Evolutionary conservation across 1,140 invertebrate species (phyloP), one percentile per base, ranked within the genome.

Genomic region (Lepidurus arcticus): DNA sequence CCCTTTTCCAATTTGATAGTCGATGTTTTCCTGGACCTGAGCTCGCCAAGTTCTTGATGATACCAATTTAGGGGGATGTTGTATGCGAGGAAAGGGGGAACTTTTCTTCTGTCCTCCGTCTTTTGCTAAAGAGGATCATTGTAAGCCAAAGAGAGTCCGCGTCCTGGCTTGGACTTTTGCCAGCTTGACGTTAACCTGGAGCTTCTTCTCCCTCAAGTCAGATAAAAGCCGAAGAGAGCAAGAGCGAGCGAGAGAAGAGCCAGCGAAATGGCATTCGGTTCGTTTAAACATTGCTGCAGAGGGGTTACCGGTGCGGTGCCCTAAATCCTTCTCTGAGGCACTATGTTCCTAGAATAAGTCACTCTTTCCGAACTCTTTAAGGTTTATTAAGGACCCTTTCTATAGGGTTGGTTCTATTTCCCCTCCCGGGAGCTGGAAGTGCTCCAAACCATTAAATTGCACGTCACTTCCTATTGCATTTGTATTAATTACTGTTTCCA

Each of bases 21-120:
- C 9, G 53, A 65, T 65, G 53, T 65, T 65, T 65, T 65, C 53
- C 21, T 21, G 53, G 53, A 65, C 53, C 53, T 65, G 53, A 65
- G 53, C 53, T 65, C 53, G 53, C 53, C 53, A 65, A 65, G 53
- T 65, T 65, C 53, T 65, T 65, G 53, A 65, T 65, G 53, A 65
- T 65, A 21, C 53, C 53, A 65, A 65, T 65, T 65, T 65, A 65
- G 53, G 16, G 53, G n/a, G 53, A 65, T 65, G n/a, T 65, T 65
- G 53, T 65, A 65, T 65, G 53, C 13, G 53, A 65, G 53, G 53
- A 65, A 16, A 13, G 53, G 16, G 53, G 53, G 16, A 21, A 21
- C n/a, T 7, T n/a, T n/a, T 21, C 21, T 65, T n/a, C 53, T 21
- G 21, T 13, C 53, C 16, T 21, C 21, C 53, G 21, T 65, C 53